Evolutionary conservation across 2,797 vertebrate species (phyloP).

Genomic region (Somateria mollissima): DNA sequence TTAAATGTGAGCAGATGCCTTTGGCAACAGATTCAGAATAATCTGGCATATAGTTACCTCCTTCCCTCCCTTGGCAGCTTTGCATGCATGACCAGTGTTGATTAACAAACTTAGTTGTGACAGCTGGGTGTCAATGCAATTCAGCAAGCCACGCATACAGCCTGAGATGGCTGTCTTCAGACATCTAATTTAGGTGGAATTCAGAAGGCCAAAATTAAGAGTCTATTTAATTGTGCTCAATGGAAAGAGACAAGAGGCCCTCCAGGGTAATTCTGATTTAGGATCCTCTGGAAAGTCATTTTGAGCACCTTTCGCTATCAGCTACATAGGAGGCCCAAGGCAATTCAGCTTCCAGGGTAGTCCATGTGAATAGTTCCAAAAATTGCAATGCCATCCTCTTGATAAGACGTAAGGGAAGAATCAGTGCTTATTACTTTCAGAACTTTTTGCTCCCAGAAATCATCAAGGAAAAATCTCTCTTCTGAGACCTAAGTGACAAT

Average conservation of each 20-base stretch:
- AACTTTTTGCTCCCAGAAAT: not conserved
- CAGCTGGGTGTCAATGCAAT: not conserved
- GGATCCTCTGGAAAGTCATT: not conserved
- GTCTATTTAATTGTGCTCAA: not conserved
- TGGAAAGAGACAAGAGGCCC: not conserved
- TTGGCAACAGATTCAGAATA: not conserved
- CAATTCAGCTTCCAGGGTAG: not conserved
- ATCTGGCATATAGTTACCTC: not conserved
- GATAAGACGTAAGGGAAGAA: not conserved
- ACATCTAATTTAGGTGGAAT: not conserved
- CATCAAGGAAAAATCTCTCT: not conserved
- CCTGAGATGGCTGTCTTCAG: not conserved
- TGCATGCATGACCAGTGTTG: not conserved
- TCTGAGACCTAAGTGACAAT: not conserved
- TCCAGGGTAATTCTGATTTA: not conserved
- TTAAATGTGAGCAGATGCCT: constrained; percentile 19
- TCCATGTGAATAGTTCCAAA: not conserved
- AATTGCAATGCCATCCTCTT: not conserved
- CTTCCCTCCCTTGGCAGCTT: not conserved
- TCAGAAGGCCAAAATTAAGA: constrained; percentile 4
- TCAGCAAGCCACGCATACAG: not conserved
- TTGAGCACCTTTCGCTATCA: not conserved
- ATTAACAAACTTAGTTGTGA: not conserved
- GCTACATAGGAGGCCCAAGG: not conserved
- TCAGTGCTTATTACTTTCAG: not conserved